Conservation (phyloP, 2,113 vertebrate genomes). For the Melierax canorus region DNA sequence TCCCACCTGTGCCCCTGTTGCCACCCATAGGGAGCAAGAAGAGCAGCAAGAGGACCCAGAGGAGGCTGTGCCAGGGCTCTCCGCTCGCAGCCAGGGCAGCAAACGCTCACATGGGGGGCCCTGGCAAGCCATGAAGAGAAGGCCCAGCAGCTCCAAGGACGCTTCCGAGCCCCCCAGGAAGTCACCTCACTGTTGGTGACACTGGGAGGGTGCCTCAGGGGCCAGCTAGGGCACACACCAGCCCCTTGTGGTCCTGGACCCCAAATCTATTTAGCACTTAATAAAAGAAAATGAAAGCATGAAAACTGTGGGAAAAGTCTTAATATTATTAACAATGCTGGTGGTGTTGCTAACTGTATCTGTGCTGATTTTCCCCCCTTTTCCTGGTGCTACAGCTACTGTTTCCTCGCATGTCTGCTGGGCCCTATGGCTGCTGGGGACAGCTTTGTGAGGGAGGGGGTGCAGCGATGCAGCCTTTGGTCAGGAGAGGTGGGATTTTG, state of each 20-base stretch:
- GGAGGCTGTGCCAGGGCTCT: background rate
- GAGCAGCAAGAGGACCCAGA: background rate
- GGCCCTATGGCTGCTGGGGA: fast-evolving
- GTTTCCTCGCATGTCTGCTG: background rate
- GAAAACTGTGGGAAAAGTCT: background rate
- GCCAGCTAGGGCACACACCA: background rate
- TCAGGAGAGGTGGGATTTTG: background rate
- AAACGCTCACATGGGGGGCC: fast-evolving
- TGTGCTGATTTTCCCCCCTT: background rate
- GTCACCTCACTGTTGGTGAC: fast-evolving
- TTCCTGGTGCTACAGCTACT: background rate
- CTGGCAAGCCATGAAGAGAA: background rate
- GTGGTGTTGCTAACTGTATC: no score
- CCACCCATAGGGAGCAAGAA: background rate
- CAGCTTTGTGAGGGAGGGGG: background rate
- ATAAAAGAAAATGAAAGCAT: background rate
- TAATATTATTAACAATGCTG: background rate
- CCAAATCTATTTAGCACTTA: background rate
- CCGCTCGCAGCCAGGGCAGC: fast-evolving
- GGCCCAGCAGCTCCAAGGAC: background rate
- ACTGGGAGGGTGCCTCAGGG: background rate
- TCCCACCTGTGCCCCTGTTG: fast-evolving
- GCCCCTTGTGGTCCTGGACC: background rate
- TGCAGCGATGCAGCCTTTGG: fast-evolving
- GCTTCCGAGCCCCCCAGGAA: background rate